phyloP scores from a whole-genome alignment of 2,888 invertebrate genomes.

The Sphaeridia pumilis region DNA sequence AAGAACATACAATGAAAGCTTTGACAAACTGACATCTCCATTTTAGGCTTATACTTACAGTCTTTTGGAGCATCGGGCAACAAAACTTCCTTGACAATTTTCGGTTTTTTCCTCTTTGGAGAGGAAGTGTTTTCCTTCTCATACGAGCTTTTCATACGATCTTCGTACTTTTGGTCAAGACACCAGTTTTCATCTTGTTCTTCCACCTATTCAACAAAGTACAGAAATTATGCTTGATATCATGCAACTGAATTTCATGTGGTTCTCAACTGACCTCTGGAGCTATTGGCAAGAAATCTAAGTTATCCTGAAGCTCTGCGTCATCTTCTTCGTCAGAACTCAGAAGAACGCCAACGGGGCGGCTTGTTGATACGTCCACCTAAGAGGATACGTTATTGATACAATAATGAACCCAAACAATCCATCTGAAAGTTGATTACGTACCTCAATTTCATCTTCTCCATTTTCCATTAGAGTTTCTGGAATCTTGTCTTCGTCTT shows the following conservation, averaged over 20 bases:
- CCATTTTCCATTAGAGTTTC: constrained; percentile 57
- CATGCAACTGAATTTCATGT: too few species aligned
- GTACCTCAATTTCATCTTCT: constrained; percentile 62
- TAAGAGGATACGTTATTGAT: constrained; percentile 36
- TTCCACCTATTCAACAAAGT: too few species aligned
- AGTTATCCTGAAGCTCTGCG: too few species aligned
- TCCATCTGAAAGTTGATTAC: too few species aligned
- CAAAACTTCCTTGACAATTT: constrained; percentile 62
- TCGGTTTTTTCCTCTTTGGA: constrained; percentile 52
- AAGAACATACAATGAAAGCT: too few species aligned
- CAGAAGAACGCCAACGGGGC: constrained; percentile 88
- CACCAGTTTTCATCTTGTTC: too few species aligned
- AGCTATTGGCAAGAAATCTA: constrained; percentile 80
- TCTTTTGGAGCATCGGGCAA: constrained; percentile 62
- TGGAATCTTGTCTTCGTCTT: constrained; percentile 89
- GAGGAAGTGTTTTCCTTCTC: constrained; percentile 27
- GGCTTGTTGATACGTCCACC: constrained; percentile 81
- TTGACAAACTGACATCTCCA: too few species aligned
- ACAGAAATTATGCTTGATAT: too few species aligned
- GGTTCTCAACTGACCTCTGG: constrained; percentile 52
- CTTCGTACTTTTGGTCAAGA: too few species aligned
- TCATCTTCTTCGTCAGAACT: constrained; percentile 81
- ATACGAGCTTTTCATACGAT: constrained; percentile 13
- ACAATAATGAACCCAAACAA: background rate
- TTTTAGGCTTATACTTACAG: background rate